phyloP scores from a whole-genome alignment of 2,888 invertebrate species.

The Athalia rosae region DNA sequence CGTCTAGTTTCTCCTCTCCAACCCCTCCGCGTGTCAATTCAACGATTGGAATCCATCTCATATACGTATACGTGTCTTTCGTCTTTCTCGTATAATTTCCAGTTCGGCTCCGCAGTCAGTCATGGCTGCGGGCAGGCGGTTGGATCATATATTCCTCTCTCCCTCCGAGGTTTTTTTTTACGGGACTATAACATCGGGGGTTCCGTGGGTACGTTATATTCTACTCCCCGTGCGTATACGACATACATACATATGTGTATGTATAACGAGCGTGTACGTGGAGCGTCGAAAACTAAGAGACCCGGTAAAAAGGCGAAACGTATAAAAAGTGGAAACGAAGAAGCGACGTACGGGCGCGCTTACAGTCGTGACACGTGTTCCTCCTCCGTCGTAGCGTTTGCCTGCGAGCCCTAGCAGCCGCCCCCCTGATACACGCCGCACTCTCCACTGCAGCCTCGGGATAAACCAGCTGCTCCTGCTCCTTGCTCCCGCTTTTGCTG shows the following conservation, averaged over 20 bases:
- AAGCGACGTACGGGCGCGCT: not conserved
- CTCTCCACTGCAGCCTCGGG: slow-evolving; percentile 8
- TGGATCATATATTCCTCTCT: not conserved
- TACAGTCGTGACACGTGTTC: slow-evolving; percentile 23
- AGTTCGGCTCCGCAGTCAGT: too few species aligned
- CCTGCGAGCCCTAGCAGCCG: too few species aligned
- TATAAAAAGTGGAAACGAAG: not conserved
- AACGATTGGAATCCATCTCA: slow-evolving; percentile 4
- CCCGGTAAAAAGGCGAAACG: not conserved
- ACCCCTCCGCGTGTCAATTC: too few species aligned
- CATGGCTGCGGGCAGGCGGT: not conserved
- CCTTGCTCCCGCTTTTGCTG: slow-evolving; percentile 18
- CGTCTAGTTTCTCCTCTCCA: too few species aligned
- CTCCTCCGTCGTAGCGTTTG: not conserved
- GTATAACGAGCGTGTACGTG: not conserved
- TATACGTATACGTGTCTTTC: not conserved
- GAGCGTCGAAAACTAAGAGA: slow-evolving; percentile 17
- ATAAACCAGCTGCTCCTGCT: not conserved
- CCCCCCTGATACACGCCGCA: not conserved
- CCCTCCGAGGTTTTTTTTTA: not conserved
- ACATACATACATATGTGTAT: too few species aligned
- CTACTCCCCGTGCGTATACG: too few species aligned
- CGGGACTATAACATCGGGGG: too few species aligned
- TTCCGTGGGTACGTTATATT: too few species aligned
- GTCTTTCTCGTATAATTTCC: not conserved